Conservation (phyloP, 2,113 vertebrate species). For the Misgurnus mizolepis region DNA sequence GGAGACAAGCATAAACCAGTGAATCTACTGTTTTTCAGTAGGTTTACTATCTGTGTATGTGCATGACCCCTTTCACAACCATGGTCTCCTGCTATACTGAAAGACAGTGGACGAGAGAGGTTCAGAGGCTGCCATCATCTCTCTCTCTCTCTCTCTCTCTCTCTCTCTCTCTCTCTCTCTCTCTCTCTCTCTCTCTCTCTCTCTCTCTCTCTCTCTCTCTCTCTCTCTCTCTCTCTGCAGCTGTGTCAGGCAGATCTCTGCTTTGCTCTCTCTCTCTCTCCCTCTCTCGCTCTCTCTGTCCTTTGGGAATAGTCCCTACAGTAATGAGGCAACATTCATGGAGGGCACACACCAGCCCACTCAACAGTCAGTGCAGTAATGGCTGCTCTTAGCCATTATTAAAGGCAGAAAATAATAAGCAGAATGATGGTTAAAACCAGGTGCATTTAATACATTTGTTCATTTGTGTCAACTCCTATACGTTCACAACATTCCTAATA, state of each 20-base stretch:
- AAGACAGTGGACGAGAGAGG: conserved; percentile 52
- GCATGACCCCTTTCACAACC: conserved; percentile 17
- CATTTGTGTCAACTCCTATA: neutral
- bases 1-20: no score
- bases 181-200: no score
- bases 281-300: conserved; percentile 36
- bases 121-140: conserved; percentile 57
- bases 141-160: no score
- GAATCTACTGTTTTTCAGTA: no score
- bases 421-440: conserved; percentile 14
- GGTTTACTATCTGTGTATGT: neutral
- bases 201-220: conserved; percentile 37
- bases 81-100: conserved; percentile 29
- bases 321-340: conserved; percentile 60
- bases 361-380: conserved; percentile 39
- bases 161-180: no score
- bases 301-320: conserved; percentile 53
- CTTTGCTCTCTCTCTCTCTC: conserved; percentile 54
- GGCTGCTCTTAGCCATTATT: conserved; percentile 48
- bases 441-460: neutral
- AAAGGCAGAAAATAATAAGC: conserved; percentile 24
- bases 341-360: conserved; percentile 52
- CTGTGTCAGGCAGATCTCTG: conserved; percentile 59
- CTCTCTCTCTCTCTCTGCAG: conserved; percentile 58
- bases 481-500: neutral